Conservation (phyloP, 2,797 vertebrate genomes). For the Poliocrania exsul region DNA sequence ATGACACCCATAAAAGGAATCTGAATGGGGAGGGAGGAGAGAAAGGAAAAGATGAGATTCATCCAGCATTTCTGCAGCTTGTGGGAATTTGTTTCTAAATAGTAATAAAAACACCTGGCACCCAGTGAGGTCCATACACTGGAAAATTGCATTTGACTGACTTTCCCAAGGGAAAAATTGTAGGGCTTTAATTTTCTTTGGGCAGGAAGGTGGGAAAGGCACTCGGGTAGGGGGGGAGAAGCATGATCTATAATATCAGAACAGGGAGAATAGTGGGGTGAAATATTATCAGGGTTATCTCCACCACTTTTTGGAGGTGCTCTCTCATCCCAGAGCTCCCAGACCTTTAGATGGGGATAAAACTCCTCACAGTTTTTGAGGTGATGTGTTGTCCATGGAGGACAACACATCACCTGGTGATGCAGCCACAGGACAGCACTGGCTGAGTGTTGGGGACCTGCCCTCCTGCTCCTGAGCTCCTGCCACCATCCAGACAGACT, state of each 20-base stretch:
- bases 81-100: not conserved
- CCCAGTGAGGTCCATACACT: not conserved
- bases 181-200: not conserved
- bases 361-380: not conserved
- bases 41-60: not conserved
- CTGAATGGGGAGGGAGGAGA: not conserved
- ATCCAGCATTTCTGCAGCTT: not conserved
- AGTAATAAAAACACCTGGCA: conserved; percentile 6
- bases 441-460: not conserved
- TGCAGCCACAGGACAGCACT: accelerated
- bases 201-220: accelerated
- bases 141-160: not conserved
- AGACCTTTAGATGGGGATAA: not conserved
- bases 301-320: not conserved
- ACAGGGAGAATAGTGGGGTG: not conserved
- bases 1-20: conserved; percentile 49
- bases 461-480: not conserved
- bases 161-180: not conserved
- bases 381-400: accelerated
- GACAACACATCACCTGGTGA: no score
- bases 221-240: not conserved
- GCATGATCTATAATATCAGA: not conserved
- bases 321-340: not conserved
- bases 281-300: not conserved
- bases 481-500: accelerated